Evolutionary conservation across 2,888 invertebrate species (phyloP).

Genomic region (Mamestra brassicae): DNA sequence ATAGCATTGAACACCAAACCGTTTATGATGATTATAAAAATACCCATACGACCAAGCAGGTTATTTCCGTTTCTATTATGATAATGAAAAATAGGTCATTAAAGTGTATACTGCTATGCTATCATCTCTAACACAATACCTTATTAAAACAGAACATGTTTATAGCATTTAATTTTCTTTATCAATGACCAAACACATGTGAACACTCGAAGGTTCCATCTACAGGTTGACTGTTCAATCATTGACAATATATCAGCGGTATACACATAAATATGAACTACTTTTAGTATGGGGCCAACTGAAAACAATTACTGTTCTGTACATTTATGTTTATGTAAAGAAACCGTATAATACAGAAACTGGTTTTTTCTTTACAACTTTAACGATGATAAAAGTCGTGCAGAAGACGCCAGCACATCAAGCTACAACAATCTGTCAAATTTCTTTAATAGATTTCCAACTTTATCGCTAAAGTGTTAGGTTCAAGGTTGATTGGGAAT

Average conservation of each 20-base stretch:
- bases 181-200: neutral
- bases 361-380: too few species aligned
- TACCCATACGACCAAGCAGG: neutral
- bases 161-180: neutral
- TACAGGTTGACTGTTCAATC: neutral
- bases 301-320: too few species aligned
- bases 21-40: slow-evolving; percentile 6
- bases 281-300: too few species aligned
- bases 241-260: neutral
- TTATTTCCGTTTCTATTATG: neutral
- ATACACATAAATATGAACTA: too few species aligned
- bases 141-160: slow-evolving; percentile 2
- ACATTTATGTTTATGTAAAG: too few species aligned
- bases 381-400: too few species aligned
- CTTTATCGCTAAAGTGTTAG: too few species aligned
- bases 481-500: too few species aligned
- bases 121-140: slow-evolving; percentile 14
- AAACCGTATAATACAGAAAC: too few species aligned
- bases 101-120: neutral
- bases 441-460: too few species aligned
- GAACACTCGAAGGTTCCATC: slow-evolving; percentile 2
- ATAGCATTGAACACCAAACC: neutral
- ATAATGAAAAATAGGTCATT: slow-evolving; percentile 14
- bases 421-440: too few species aligned
- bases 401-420: too few species aligned